Conservation (phyloP, 2,113 vertebrate genomes). For the Pteronura brasiliensis region DNA sequence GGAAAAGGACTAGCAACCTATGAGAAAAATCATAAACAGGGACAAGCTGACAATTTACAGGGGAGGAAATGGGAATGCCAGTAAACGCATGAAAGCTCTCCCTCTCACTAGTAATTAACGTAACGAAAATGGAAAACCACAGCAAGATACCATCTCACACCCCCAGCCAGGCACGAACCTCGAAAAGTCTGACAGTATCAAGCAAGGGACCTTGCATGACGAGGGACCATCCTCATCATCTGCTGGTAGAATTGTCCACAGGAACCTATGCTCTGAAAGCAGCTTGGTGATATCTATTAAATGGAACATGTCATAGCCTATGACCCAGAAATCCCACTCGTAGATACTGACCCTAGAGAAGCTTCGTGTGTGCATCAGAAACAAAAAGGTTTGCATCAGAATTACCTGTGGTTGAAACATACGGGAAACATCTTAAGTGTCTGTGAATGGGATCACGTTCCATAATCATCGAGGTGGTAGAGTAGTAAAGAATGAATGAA, state of each 20-base stretch:
- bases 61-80: not conserved
- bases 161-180: not conserved
- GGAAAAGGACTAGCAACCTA: too few species aligned
- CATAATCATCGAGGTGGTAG: not conserved
- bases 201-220: too few species aligned
- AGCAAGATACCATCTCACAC: not conserved
- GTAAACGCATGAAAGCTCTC: not conserved
- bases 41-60: not conserved
- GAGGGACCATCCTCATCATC: not conserved
- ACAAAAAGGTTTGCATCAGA: not conserved
- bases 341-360: not conserved
- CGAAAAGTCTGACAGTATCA: not conserved
- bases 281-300: fast-evolving
- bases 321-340: not conserved
- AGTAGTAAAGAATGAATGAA: not conserved
- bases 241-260: fast-evolving
- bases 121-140: not conserved
- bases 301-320: fast-evolving
- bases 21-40: not conserved
- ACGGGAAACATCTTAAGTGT: not conserved
- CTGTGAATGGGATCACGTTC: not conserved
- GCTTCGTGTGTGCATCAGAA: not conserved
- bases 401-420: not conserved
- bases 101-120: not conserved
- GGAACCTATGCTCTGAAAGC: not conserved